These are phyloP conservation scores for Gnathonemus longibarbis DNA, from an alignment of 2,113 vertebrate genomes.

Conservation along the genomic window DNA sequence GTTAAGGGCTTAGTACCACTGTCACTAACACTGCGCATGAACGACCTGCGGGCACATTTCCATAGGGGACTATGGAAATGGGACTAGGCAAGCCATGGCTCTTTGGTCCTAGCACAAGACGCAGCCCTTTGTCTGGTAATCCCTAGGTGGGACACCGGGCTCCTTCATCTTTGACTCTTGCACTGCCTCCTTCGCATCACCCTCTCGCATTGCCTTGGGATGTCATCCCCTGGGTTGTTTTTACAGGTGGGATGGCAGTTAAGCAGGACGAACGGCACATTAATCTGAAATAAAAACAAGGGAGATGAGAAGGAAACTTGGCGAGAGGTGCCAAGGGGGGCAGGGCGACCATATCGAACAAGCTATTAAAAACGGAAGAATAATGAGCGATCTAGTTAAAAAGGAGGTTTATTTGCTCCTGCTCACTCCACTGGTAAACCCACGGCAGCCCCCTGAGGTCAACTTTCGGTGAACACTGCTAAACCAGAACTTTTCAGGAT, in stretches of 20 bases:
- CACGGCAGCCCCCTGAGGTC: background rate
- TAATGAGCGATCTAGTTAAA: background rate
- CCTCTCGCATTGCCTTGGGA: background rate
- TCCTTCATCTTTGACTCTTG: background rate
- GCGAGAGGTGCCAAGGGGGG: background rate
- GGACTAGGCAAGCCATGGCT: background rate
- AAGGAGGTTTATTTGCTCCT: background rate
- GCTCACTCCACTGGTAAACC: background rate
- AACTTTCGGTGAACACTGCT: background rate
- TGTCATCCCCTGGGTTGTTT: background rate
- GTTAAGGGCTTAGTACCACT: background rate
- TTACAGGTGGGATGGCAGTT: conserved; percentile 12
- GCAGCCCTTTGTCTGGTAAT: background rate
- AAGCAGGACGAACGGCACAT: background rate
- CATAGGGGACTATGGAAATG: background rate
- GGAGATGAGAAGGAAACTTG: background rate
- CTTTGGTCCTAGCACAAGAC: background rate
- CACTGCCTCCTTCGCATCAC: background rate
- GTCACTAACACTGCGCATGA: background rate
- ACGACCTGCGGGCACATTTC: background rate
- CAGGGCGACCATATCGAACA: background rate
- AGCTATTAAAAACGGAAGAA: background rate
- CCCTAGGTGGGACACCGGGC: background rate
- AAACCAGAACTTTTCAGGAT: background rate
- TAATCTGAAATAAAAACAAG: conserved; percentile 14